Evolutionary conservation across 2,113 vertebrate species (phyloP).

Genomic region (Odocoileus hemionus): DNA sequence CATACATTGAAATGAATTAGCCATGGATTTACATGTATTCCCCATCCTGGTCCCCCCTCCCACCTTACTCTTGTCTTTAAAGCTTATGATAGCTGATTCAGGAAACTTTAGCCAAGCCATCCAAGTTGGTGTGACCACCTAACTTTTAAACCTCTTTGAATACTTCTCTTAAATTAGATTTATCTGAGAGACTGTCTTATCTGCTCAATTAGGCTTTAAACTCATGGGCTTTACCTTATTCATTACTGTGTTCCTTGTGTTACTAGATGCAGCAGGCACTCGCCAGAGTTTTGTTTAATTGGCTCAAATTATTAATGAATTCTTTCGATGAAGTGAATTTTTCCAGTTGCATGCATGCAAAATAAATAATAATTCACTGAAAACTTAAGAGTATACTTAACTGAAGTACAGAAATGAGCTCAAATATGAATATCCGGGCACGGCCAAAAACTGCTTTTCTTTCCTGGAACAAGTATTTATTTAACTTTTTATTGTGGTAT

Average conservation of each 20-base stretch:
- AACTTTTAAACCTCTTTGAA: not conserved
- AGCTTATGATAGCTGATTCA: not conserved
- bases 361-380: not conserved
- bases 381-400: constrained; percentile 34
- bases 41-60: too few relatives aligned
- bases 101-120: not conserved
- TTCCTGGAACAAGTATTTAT: constrained; percentile 43
- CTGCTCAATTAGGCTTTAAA: not conserved
- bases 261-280: not conserved
- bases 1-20: too few relatives aligned
- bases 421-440: not conserved
- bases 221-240: not conserved
- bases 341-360: not conserved
- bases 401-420: constrained; percentile 10
- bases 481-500: constrained; percentile 41
- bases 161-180: not conserved
- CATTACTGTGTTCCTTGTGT: not conserved
- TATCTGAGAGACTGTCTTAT: not conserved
- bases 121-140: not conserved
- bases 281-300: not conserved
- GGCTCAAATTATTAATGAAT: constrained; percentile 32
- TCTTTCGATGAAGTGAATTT: not conserved
- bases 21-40: too few relatives aligned
- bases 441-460: constrained; percentile 4
- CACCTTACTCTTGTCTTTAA: not conserved